Base-by-base conservation (phyloP, 2,888 invertebrate species). In the Drosophila monieri region DNA sequence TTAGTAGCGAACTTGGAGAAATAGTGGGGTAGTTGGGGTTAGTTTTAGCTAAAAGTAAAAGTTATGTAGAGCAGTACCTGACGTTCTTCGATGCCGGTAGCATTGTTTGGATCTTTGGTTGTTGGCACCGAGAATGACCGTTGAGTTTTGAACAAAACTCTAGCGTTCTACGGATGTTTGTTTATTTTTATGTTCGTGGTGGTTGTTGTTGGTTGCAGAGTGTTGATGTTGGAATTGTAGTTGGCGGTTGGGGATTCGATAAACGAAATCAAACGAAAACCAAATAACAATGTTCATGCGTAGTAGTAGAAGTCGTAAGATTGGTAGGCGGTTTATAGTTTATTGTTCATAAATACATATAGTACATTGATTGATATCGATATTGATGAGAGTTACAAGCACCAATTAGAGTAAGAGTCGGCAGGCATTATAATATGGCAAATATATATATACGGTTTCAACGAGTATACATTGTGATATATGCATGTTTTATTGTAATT, bases 121-220 rank as follows among this genome's bases (percentile, higher is more conserved):
- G 97, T 96, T 74, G 97, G 97, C 92, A 97, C 96, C 89, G 97
- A 97, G 92, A 97, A 97, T 81, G 97, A 97, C 90, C 97, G 94
- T 93, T 97, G 97, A 81, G 97, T 97, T 93, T 97, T 97, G 93
- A 97, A 97, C 93, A 95, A 94, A 93, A 96, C 95, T 93, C 95
- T 93, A 92, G 94, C 94, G 91, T 93, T 92, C 93, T 93, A 80
- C 75, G 79, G 58, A 73, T 56, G 57, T 67, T 44, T 56, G 57
- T 67, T 44, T 68, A 47, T 15, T 55, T 49, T 57, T 43, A 47
- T 74, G 60, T 66, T 68, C 59, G 48, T 56, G 52, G 64, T 64
- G 51, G 47, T 60, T 58, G 59, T 76, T 61, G n/a, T n/a, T n/a
- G 60, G 72, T 64, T 66, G 51, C 47, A 37, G 14, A 37, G 51